Conservation (phyloP, 1,140 invertebrate species). For the Meteorus sp. region DNA sequence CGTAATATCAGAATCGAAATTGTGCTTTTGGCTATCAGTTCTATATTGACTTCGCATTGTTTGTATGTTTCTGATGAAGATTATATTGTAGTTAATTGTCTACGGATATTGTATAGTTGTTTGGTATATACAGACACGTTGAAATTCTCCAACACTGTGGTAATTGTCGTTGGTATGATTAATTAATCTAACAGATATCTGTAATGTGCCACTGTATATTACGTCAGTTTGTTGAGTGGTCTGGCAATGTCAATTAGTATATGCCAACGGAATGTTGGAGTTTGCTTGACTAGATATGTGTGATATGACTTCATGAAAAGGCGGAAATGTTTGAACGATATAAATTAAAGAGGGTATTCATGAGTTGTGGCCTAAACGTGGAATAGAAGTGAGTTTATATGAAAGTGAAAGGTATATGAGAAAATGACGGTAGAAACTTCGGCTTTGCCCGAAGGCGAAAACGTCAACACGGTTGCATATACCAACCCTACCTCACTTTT, state of each 20-base stretch:
- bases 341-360: constrained; percentile 18
- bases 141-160: neutral
- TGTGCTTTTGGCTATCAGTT: too few species aligned
- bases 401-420: neutral
- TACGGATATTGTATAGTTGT: too few species aligned
- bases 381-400: neutral
- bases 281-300: neutral
- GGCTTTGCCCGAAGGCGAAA: constrained; percentile 19
- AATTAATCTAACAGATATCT: constrained; percentile 8
- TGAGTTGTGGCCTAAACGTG: neutral
- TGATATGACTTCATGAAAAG: constrained; percentile 21
- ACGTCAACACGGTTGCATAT: constrained; percentile 10
- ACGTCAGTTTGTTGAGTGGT: too few species aligned
- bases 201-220: too few species aligned
- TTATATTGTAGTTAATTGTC: too few species aligned
- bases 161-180: neutral
- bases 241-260: constrained; percentile 6
- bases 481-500: neutral
- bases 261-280: constrained; percentile 1
- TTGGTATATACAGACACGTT: too few species aligned
- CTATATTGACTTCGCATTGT: too few species aligned
- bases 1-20: too few species aligned
- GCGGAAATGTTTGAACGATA: constrained; percentile 17
- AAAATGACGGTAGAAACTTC: constrained; percentile 20
- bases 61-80: too few species aligned